A percentile compares a stretch with the other conserved stretches of the same genome.
Conservation (phyloP, 2,113 vertebrate genomes). For the Psammodynastes pulverulentus region DNA sequence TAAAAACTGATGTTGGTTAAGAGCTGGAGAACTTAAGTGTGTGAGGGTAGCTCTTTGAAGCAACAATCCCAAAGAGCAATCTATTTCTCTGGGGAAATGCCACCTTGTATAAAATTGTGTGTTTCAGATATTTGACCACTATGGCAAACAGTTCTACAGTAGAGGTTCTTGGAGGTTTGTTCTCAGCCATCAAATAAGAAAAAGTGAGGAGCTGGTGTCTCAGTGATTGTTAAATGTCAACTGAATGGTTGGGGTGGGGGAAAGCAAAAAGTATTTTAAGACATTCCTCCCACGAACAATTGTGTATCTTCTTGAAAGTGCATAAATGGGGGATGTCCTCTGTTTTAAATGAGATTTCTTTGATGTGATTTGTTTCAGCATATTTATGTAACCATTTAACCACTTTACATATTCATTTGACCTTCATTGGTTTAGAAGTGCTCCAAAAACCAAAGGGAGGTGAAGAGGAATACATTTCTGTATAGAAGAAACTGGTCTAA, state of each 20-base stretch:
- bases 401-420: not conserved
- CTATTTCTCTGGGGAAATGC: not conserved
- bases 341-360: not conserved
- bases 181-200: not conserved
- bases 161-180: not conserved
- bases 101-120: not conserved
- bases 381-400: not conserved
- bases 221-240: not conserved
- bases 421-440: not conserved
- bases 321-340: not conserved
- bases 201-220: not conserved
- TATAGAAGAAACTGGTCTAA: not conserved
- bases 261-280: not conserved
- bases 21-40: not conserved
- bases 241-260: not conserved
- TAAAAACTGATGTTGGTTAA: not conserved
- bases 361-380: not conserved
- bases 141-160: not conserved
- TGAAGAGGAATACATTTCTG: not conserved
- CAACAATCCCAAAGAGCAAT: not conserved
- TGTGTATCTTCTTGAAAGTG: not conserved
- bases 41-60: not conserved
- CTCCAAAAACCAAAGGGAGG: not conserved
- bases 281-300: not conserved
- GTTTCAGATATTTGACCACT: not conserved